phyloP scores from a whole-genome alignment of 2,113 vertebrate genomes.

The Sphaerodactylus townsendi region DNA sequence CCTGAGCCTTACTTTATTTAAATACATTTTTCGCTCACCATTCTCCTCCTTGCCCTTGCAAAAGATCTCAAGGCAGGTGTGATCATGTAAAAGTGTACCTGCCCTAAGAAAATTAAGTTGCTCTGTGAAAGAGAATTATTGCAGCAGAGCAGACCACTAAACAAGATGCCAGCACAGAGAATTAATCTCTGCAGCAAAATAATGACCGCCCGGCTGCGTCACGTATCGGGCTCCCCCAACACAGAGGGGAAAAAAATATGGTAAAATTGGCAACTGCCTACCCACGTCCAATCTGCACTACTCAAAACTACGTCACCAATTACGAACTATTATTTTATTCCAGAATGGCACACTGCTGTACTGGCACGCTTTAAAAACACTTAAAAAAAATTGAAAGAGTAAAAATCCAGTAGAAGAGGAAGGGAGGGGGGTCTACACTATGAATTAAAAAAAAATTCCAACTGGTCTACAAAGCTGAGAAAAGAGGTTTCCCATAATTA shows the following conservation, averaged over 20 bases:
- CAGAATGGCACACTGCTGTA: neutral
- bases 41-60: conserved; percentile 14
- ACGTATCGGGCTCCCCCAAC: neutral
- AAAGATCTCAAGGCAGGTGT: neutral
- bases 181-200: neutral
- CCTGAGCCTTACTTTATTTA: conserved; percentile 4
- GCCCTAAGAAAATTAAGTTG: neutral
- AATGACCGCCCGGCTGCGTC: neutral
- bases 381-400: no score
- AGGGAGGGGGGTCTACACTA: neutral
- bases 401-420: neutral
- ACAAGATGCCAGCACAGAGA: neutral
- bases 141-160: no score
- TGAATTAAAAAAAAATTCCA: neutral
- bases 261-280: neutral
- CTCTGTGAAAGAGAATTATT: neutral
- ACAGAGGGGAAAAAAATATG: neutral
- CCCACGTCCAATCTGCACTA: neutral
- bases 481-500: neutral
- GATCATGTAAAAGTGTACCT: neutral
- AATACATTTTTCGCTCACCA: neutral
- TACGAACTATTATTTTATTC: neutral
- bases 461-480: neutral
- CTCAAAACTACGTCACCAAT: neutral
- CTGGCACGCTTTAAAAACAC: neutral